Percentiles rank a stretch among this genome's conserved stretches.
phyloP scores from a whole-genome alignment of 2,888 invertebrate species.

The Bruchidius siliquastri region DNA sequence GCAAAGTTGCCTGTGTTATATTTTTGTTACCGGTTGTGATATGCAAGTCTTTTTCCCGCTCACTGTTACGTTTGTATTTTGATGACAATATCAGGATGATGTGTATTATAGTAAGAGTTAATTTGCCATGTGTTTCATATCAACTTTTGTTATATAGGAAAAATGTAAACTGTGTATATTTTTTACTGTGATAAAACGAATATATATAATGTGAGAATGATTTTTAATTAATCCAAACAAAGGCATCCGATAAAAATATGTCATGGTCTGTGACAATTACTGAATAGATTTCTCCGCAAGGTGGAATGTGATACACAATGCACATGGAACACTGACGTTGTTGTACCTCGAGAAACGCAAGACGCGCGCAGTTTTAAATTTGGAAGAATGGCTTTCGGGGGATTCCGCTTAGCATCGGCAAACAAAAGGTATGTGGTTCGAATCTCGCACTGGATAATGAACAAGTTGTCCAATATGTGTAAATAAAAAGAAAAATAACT shows the following conservation, averaged over 20 bases:
- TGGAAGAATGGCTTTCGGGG: too few relatives aligned
- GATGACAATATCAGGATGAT: neutral
- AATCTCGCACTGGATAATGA: too few relatives aligned
- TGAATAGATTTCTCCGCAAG: too few relatives aligned
- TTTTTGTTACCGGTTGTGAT: neutral
- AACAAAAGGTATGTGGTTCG: too few relatives aligned
- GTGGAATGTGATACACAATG: too few relatives aligned
- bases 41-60: neutral
- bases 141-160: neutral
- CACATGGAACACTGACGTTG: too few relatives aligned
- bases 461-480: too few relatives aligned
- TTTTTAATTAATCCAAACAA: neutral
- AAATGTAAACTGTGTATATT: slow-evolving; percentile 31
- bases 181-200: slow-evolving; percentile 41
- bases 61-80: neutral
- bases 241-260: neutral
- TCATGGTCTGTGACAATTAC: too few relatives aligned
- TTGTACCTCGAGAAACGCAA: too few relatives aligned
- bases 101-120: neutral
- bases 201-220: slow-evolving; percentile 24
- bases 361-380: too few relatives aligned
- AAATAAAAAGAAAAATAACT: too few relatives aligned
- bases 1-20: neutral
- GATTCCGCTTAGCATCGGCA: too few relatives aligned
- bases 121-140: neutral